A percentile compares a stretch with the other conserved stretches of the same genome.
Evolutionary conservation across 2,888 invertebrate genomes (phyloP).

Genomic region (Lasioglossum morio): DNA sequence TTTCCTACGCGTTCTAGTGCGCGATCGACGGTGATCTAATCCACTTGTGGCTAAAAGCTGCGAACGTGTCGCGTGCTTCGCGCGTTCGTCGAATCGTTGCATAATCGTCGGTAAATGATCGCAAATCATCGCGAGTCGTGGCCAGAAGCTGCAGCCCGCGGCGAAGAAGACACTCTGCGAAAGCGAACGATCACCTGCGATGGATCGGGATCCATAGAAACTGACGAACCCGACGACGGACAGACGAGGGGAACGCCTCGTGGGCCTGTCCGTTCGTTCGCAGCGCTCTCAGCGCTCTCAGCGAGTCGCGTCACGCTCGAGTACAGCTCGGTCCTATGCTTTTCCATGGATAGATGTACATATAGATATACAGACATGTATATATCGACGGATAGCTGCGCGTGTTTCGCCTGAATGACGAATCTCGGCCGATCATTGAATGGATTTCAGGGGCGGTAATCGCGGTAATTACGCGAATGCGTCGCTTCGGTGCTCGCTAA

Average conservation of each 20-base stretch:
- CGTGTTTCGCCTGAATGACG: constrained; percentile 32
- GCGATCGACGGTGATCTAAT: constrained; percentile 20
- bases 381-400: background rate
- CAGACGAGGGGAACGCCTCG: constrained; percentile 58
- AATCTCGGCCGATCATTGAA: constrained; percentile 43
- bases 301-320: constrained; percentile 12
- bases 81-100: background rate
- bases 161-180: background rate
- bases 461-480: constrained; percentile 63
- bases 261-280: constrained; percentile 41
- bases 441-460: constrained; percentile 22
- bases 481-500: constrained; percentile 68
- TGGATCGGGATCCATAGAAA: constrained; percentile 42
- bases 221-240: constrained; percentile 51
- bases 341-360: background rate
- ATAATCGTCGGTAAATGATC: background rate
- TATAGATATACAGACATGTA: background rate
- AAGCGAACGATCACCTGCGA: constrained; percentile 4
- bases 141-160: constrained; percentile 1
- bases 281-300: background rate
- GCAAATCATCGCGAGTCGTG: background rate
- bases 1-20: constrained; percentile 39
- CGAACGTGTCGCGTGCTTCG: constrained; percentile 9
- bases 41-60: constrained; percentile 16
- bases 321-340: constrained; percentile 14